These are phyloP conservation scores for Chroicocephalus ridibundus DNA, from an alignment of 2,113 vertebrate species.

Conservation along the genomic window DNA sequence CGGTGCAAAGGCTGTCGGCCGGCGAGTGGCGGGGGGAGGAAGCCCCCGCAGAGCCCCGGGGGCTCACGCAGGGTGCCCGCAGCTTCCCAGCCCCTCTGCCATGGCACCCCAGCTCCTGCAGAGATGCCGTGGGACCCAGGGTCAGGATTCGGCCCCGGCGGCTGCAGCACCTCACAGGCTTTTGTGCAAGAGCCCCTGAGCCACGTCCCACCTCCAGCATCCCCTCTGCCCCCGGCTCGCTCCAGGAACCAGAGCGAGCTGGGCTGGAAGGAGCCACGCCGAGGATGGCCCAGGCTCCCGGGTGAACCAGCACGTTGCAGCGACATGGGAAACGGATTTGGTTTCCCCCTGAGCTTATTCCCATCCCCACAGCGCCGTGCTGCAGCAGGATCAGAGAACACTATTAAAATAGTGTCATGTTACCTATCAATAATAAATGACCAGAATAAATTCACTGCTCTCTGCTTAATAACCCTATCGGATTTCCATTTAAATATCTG, in stretches of 20 bases:
- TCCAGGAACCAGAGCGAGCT: rapidly evolving
- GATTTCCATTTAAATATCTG: neutral
- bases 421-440: conserved; percentile 48
- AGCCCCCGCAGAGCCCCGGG: rapidly evolving
- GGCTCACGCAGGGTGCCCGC: rapidly evolving
- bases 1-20: neutral
- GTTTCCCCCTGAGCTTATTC: neutral
- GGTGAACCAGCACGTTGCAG: neutral
- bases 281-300: neutral
- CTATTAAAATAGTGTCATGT: conserved; percentile 27
- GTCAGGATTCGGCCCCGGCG: neutral
- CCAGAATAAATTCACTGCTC: conserved; percentile 38
- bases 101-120: neutral
- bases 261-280: neutral
- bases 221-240: neutral
- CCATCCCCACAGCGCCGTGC: neutral
- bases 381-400: conserved; percentile 8
- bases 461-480: neutral
- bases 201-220: neutral
- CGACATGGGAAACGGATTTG: neutral
- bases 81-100: neutral
- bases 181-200: neutral
- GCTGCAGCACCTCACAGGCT: neutral
- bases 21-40: neutral
- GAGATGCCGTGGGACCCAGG: rapidly evolving